A percentile compares a stretch with the other conserved stretches of the same genome.
These are phyloP conservation scores for Meliscaeva auricollis DNA, from an alignment of 2,888 invertebrate species.

Conservation along the genomic window DNA sequence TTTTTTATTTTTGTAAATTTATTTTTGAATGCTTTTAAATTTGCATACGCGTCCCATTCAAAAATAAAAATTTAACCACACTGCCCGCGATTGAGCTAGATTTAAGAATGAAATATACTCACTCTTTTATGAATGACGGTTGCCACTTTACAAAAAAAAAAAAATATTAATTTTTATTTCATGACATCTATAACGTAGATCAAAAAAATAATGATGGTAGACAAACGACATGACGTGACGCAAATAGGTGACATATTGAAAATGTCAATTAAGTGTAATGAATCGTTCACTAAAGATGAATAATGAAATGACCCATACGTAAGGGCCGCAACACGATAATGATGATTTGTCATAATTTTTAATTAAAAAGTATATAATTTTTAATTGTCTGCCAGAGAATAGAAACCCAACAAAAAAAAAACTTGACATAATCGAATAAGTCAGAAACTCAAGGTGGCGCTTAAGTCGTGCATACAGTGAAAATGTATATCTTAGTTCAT, in stretches of 20 bases:
- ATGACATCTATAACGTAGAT: not conserved
- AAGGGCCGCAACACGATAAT: not conserved
- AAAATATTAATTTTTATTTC: not conserved
- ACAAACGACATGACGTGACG: no score
- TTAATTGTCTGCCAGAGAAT: not conserved
- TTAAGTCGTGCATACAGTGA: not conserved
- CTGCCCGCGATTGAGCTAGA: not conserved
- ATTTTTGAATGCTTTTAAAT: constrained; percentile 51
- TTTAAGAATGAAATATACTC: constrained; percentile 55
- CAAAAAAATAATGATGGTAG: not conserved
- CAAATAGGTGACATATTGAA: no score
- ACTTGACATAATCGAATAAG: not conserved
- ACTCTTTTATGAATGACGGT: not conserved
- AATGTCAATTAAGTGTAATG: no score
- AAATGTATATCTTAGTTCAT: not conserved
- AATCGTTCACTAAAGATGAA: no score
- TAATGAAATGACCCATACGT: no score
- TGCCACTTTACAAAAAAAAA: not conserved
- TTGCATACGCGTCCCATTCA: constrained; percentile 70
- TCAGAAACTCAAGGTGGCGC: constrained; percentile 20
- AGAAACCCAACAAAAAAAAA: not conserved
- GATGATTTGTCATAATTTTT: not conserved
- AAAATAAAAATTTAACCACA: constrained; percentile 28
- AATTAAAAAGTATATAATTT: no score
- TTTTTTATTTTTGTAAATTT: not conserved